Evolutionary conservation across 2,113 vertebrate genomes (phyloP), one percentile per base, ranked within the genome.

Genomic region (Coreoperca whiteheadi): DNA sequence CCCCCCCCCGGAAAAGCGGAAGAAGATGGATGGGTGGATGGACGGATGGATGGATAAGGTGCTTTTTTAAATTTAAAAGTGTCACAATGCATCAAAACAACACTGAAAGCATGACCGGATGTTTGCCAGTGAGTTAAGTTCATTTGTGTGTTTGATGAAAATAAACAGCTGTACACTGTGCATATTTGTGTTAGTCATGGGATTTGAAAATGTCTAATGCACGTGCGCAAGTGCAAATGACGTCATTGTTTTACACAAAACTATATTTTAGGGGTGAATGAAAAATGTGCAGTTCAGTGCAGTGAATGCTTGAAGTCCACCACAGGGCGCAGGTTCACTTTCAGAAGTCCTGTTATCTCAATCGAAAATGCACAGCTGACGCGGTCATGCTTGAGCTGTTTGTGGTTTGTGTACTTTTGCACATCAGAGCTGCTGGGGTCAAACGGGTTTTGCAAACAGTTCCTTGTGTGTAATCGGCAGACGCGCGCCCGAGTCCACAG

Each of bases 341-440:
- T 18, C 8, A 66, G 18, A 34, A 21, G 15, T 6, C 15, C 4
- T 43, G 15, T 57, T 57, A 46, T 59, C 37, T 43, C n/a, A 21
- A 8, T 73, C n/a, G 8, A 18, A 54, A n/a, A 34, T n/a, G 18
- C 8, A 11, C n/a, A 72, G 37, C n/a, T 30, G 46, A 37, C 48
- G 1, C 0, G 30, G 67, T n/a, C 25, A 6, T 2, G 41, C 46
- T 50, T 14, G 9, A 59, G 37, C 70, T 23, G 37, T 30, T 28
- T 43, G 23, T 4, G 30, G 57, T 61, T 37, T 50, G 48, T 71
- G 32, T 46, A 1, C 25, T 73, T 73, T 57, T 43, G 53, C 39
- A 73, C 28, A 73, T 59, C 70, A 59, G 54, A 73, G 54, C 70
- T 14, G 25, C 53, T 4, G 16, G 54, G 54, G n/a, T 30, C 10